Evolutionary conservation across 37 sponge, comb jelly and placozoan species (phyloP).

Genomic region (Geodia barretti): DNA sequence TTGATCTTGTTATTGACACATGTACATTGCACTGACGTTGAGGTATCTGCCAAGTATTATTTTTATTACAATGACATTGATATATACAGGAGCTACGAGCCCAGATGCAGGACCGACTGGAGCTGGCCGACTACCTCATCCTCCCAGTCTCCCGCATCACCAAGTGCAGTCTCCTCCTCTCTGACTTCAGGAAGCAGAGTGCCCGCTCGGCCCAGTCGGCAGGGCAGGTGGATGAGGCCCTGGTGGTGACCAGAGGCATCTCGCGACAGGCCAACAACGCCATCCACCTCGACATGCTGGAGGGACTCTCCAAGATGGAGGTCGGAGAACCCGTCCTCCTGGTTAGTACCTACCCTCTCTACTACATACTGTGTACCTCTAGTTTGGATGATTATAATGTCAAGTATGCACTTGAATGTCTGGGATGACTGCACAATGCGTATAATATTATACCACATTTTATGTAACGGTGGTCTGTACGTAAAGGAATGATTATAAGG

Average conservation of each 20-base stretch:
- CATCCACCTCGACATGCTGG: constrained; percentile 79
- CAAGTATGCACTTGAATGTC: not conserved
- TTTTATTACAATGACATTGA: not conserved
- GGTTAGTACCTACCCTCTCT: constrained; percentile 4
- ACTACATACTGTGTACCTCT: not conserved
- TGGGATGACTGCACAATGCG: not conserved
- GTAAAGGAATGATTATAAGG: no score
- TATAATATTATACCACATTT: not conserved
- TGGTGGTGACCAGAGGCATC: constrained; percentile 61
- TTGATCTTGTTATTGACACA: no score
- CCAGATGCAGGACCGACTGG: constrained; percentile 56
- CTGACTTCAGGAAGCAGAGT: constrained; percentile 73
- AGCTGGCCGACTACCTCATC: constrained; percentile 79
- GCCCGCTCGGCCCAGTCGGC: constrained; percentile 32
- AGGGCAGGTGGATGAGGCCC: constrained; percentile 44
- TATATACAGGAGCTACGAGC: constrained; percentile 30
- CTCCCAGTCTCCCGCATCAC: constrained; percentile 84
- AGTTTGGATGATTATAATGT: no score
- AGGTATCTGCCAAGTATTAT: no score
- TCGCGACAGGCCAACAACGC: constrained; percentile 78
- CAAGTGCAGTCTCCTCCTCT: constrained; percentile 78
- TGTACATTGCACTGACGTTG: no score
- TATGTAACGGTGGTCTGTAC: no score
- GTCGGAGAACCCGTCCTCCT: constrained; percentile 51
- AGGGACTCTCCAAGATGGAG: constrained; percentile 29